A percentile compares a stretch with the other conserved stretches of the same genome.
phyloP scores from a whole-genome alignment of 23 tunicate species.

The Styela clava region DNA sequence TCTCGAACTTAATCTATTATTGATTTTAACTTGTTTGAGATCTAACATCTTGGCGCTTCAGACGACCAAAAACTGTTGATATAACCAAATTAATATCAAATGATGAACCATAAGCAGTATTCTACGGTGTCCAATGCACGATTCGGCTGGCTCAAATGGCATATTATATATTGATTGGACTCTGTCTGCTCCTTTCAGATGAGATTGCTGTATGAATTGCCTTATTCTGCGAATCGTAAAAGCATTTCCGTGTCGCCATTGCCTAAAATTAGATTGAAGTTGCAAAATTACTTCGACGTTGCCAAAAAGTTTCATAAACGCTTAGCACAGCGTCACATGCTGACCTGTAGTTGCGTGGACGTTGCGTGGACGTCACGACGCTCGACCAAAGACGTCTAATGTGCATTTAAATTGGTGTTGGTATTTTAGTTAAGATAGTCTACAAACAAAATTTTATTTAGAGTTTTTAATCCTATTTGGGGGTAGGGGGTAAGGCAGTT shows the following conservation, averaged over 20 bases:
- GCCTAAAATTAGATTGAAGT: constrained; percentile 28
- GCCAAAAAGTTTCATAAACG: not conserved
- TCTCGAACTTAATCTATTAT: too few species aligned
- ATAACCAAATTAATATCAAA: too few species aligned
- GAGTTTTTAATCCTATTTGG: too few species aligned
- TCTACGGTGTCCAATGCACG: not conserved
- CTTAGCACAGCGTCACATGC: not conserved
- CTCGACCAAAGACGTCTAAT: too few species aligned
- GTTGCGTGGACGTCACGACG: too few species aligned
- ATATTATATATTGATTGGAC: not conserved
- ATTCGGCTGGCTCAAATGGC: not conserved
- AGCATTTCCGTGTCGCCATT: constrained; percentile 26
- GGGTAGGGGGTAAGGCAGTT: too few species aligned
- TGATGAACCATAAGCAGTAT: not conserved
- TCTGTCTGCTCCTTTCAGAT: not conserved
- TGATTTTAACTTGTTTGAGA: too few species aligned
- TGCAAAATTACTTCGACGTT: not conserved
- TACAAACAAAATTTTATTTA: too few species aligned
- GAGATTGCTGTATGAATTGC: not conserved
- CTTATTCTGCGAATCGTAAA: constrained; percentile 18
- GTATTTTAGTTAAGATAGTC: too few species aligned
- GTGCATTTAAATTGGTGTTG: too few species aligned
- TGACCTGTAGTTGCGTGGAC: not conserved
- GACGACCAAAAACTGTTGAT: too few species aligned
- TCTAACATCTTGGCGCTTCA: too few species aligned